A percentile compares a stretch with the other conserved stretches of the same genome.
Conservation (phyloP, 2,888 invertebrate species). For the Taenaris catops region DNA sequence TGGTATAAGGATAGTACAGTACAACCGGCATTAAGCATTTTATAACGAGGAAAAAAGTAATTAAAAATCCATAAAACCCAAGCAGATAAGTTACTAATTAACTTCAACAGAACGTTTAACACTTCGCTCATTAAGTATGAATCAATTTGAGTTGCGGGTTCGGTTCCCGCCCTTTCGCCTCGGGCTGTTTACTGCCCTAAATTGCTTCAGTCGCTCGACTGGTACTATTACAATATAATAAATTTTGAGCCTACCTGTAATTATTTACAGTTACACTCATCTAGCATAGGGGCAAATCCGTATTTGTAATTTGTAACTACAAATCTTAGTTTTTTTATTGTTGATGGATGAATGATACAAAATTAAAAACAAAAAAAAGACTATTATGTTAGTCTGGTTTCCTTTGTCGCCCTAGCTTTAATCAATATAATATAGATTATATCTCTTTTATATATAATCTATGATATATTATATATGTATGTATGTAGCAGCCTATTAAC, state of each 20-base stretch:
- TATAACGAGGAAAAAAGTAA: conserved; percentile 24
- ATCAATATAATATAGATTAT: no score
- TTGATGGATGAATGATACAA: no score
- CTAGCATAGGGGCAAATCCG: conserved; percentile 6
- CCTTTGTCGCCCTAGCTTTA: no score
- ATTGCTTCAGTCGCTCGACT: conserved; percentile 31
- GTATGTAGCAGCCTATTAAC: no score
- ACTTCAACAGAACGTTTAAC: conserved; percentile 40
- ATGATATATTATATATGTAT: no score
- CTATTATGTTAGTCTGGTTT: no score
- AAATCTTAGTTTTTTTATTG: conserved; percentile 4
- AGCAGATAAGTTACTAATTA: conserved; percentile 32
- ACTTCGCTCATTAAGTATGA: conserved; percentile 59
- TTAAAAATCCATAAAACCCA: conserved; percentile 31
- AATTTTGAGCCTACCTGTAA: conserved; percentile 16
- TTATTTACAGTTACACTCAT: conserved; percentile 21
- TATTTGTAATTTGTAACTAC: conserved; percentile 7
- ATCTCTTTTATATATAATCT: no score
- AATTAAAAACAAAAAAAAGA: no score
- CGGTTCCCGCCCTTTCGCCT: conserved; percentile 33
- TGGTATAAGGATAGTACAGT: no score
- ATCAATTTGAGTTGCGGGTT: conserved; percentile 43
- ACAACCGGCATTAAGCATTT: conserved; percentile 5
- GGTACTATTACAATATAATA: conserved; percentile 19
- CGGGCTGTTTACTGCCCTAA: conserved; percentile 34